Percentiles rank a stretch among this genome's conserved stretches.
Conservation (phyloP, 1,140 invertebrate species). For the Galleria mellonella region DNA sequence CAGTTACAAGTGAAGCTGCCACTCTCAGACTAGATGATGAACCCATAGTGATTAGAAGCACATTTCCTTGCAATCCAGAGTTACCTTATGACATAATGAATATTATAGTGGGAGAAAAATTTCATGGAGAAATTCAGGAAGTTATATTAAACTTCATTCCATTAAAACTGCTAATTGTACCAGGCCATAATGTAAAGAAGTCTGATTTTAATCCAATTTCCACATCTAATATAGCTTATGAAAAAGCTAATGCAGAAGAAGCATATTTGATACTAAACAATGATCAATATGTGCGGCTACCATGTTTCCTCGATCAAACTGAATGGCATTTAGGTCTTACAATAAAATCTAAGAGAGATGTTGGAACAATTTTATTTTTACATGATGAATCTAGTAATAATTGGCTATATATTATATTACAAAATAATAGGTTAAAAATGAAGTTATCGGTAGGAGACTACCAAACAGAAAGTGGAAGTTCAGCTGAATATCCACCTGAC, state of each 20-base stretch:
- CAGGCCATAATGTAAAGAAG: slow-evolving; percentile 11
- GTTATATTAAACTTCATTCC: slow-evolving; percentile 57
- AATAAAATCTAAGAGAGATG: slow-evolving; percentile 38
- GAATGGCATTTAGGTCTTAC: slow-evolving; percentile 52
- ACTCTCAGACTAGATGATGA: slow-evolving; percentile 46
- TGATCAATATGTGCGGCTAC: slow-evolving; percentile 46
- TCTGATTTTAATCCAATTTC: slow-evolving; percentile 30
- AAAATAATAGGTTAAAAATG: slow-evolving; percentile 48
- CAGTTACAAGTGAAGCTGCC: slow-evolving; percentile 44
- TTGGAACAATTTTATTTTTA: slow-evolving; percentile 47
- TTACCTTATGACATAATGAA: slow-evolving; percentile 37
- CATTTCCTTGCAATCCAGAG: slow-evolving; percentile 49
- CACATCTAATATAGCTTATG: slow-evolving; percentile 47
- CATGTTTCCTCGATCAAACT: slow-evolving; percentile 41
- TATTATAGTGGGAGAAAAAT: slow-evolving; percentile 45
- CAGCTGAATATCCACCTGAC: slow-evolving; percentile 35
- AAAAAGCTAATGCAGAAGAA: slow-evolving; percentile 47
- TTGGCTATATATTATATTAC: slow-evolving; percentile 43
- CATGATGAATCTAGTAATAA: slow-evolving; percentile 16
- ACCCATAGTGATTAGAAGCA: slow-evolving; percentile 23
- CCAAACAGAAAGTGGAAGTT: slow-evolving; percentile 38
- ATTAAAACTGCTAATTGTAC: slow-evolving; percentile 31
- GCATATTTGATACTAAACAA: slow-evolving; percentile 37
- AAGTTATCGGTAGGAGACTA: slow-evolving; percentile 30
- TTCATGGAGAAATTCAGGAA: slow-evolving; percentile 56